Evolutionary conservation across 2,888 invertebrate genomes (phyloP), one percentile per base, ranked within the genome.

Genomic region (Dendrolimus houi): DNA sequence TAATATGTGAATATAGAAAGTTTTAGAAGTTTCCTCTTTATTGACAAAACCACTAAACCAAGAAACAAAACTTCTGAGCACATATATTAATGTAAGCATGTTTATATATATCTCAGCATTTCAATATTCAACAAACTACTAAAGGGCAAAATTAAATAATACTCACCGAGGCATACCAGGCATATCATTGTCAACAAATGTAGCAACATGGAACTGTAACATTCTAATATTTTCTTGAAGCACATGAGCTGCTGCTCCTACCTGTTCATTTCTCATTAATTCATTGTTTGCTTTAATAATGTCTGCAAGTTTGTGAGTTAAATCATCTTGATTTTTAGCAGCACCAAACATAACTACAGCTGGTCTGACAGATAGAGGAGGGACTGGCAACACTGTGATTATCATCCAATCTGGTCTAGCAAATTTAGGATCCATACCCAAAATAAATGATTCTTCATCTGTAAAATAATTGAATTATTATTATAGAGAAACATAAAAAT

Each of bases 371-470:
- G 97, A 94, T 40, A 99, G 86, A 3, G 99, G 99, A 0, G 99
- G 99, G 0, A 99, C 99, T 0, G 99, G 99, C 60, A 99, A 83
- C 10, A 98, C 98, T 2, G 99, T 99, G 8, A 98, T 93, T 64
- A 99, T 96, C 99, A 99, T 99, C 99, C 99, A 99, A 91, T 99
- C 99, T 8, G 99, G 99, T 56, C 99, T 93, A 0, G 99, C 97
- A 83, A 95, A 98, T 82, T 97, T 97, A 0, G 99, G 98, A 83
- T 99, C 99, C 98, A 99, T 98, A 54, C 95, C 96, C 67, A 99
- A 90, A 65, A 98, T 96, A 63, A 96, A 95, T 64, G 98, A 98
- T 80, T 99, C 99, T 79, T 99, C 99, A 84, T 99, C 99, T 81
- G 71, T 52, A 85, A 74, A 54, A 64, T 47, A 47, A 10, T 47